Percentiles rank a stretch among this genome's conserved stretches.
Evolutionary conservation across 2,888 invertebrate genomes (phyloP).

Genomic region (Callimorpha dominula): DNA sequence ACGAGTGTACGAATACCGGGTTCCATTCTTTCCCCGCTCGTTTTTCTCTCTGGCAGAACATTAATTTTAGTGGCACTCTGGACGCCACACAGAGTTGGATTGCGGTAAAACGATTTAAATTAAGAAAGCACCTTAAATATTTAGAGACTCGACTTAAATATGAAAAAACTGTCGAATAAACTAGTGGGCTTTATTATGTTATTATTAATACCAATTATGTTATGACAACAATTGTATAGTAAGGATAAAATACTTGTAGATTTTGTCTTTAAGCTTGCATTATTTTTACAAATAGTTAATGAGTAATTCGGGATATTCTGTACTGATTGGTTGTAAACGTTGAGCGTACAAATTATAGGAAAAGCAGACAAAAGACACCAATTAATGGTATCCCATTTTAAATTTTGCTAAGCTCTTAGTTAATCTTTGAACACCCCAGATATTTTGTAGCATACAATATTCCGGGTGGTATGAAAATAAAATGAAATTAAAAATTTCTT

Average conservation of each 20-base stretch:
- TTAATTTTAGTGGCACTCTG: conserved; percentile 84
- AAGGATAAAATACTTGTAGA: neutral
- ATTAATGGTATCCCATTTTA: no score
- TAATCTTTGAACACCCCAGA: no score
- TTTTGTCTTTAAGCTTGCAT: neutral
- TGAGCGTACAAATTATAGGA: no score
- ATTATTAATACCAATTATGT: neutral
- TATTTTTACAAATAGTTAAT: neutral
- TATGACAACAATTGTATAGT: neutral
- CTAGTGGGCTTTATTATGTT: neutral
- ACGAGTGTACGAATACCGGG: conserved; percentile 60
- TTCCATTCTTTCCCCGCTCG: conserved; percentile 70
- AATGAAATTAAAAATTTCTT: no score
- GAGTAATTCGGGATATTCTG: neutral
- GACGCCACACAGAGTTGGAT: conserved; percentile 72
- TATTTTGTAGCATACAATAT: no score
- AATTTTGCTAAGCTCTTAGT: no score
- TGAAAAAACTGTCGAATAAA: neutral
- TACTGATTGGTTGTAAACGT: no score
- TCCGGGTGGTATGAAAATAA: no score
- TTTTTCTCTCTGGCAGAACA: conserved; percentile 85
- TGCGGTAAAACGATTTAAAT: conserved; percentile 75
- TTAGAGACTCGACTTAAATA: conserved; percentile 48
- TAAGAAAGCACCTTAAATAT: conserved; percentile 64
- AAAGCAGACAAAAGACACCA: no score